Conservation (phyloP, 2,797 vertebrate species). For the Arremon brunneinucha region DNA sequence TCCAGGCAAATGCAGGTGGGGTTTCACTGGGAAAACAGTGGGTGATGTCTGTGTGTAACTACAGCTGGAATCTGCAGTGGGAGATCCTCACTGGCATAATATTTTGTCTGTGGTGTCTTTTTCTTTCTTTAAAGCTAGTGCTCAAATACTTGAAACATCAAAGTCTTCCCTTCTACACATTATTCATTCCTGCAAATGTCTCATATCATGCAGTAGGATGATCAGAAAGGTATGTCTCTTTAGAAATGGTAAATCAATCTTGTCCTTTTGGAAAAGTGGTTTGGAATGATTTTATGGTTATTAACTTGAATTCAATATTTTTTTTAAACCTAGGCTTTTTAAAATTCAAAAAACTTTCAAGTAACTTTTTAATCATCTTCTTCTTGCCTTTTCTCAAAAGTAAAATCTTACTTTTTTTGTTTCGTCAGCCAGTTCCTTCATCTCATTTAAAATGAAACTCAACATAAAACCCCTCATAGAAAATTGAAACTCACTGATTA, state of each 20-base stretch:
- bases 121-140: not conserved
- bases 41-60: not conserved
- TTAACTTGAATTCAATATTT: not conserved
- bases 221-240: conserved; percentile 37
- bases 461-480: not conserved
- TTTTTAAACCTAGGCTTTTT: not conserved
- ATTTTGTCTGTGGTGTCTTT: not conserved
- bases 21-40: not conserved
- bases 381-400: not conserved
- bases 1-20: not conserved
- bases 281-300: conserved; percentile 8
- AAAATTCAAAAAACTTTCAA: not conserved
- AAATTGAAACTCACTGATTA: not conserved
- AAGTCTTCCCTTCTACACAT: conserved; percentile 20
- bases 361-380: not conserved
- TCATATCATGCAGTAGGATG: not conserved
- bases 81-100: not conserved
- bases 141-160: conserved; percentile 40
- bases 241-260: conserved; percentile 33
- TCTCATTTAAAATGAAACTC: not conserved
- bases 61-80: not conserved
- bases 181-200: conserved; percentile 30
- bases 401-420: not conserved
- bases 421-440: not conserved
- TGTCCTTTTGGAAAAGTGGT: not conserved